Base-by-base conservation (phyloP, 2,113 vertebrate species). In the Dicentrarchus labrax region DNA sequence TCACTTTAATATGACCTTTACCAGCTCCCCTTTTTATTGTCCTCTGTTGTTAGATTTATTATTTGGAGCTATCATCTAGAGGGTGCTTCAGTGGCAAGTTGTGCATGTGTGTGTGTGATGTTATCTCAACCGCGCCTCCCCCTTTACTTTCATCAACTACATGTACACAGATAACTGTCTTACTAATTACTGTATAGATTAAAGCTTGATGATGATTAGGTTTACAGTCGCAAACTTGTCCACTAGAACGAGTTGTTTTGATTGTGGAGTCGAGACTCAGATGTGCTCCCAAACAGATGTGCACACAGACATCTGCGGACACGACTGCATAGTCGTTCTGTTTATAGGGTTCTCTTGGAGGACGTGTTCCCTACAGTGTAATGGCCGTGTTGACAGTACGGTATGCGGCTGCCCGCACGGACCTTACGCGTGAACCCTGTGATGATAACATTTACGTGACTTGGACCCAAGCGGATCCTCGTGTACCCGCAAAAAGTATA, bases 11-110 rank as follows among this genome's bases (percentile, higher is more conserved):
- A 57, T 62, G 50, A 87, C 83, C 86, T 86, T 81, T 50, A 54
- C 39, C 16, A 22, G 1, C 5, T 71, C 59, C 21, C 4, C 1
- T 66, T 84, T 84, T 82, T 89, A 68, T 83, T 86, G 84, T 86
- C 67, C 68, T 75, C 64, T 74, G 50, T 73, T 64, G 70, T 82
- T 84, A 62, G 83, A 89, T 89, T 88, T 77, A 90, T 87, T 86
- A 83, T 66, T 51, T 67, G 48, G 39, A 78, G 70, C 59, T 43
- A 1, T 76, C 69, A 72, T 84, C 59, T 72, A 50, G 73, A 78
- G 72, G 68, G 65, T 78, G 73, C n/a, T 66, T 82, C 53, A 64
- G 50, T 47, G 56, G 19, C 43, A 74, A 22, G 53, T 39, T 70
- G 30, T 38, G 62, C 22, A 38, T 41, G 65, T 47, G 47, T 62